Base-by-base conservation (phyloP, 2,888 invertebrate genomes). In the Stictocephala bisonia region DNA sequence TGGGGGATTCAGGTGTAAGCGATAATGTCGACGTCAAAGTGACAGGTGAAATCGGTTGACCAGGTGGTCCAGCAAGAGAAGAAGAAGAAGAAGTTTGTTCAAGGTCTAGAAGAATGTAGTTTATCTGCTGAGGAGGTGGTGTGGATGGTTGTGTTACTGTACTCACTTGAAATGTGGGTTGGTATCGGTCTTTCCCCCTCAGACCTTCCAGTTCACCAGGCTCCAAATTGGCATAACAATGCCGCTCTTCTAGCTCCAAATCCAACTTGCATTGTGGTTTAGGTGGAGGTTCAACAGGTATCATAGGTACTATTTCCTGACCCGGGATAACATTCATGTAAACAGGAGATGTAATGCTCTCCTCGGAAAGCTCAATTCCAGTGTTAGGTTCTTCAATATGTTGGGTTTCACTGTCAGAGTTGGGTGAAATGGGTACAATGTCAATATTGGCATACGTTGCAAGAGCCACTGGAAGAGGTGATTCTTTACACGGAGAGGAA, bases 21-120 rank as follows among this genome's bases (percentile, higher is more conserved):
- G 82, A 80, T 76, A 78, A 73, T 24, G 81, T 77, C 0, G 81
- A 58, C 11, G 77, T 71, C 9, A 71, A 50, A 13, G 68, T 71
- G 22, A 73, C 72, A 7, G 74, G 77, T 24, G 75, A 64, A 20
- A 71, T 53, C 3, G 75, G 77, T 35, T 71, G 67, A 72, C 73
- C 44, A n/a, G 40, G 40, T 2, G 76, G 68, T 44, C 73, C 72
- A 15, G 69, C 68, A 15, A 24, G 24, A 6, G 69, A 69, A 15
- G 69, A 69, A 4, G 58, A 58, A 20, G 72, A 72, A 0, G 76
- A 72, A 20, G 78, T 76, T 9, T 86, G 85, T 79, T 92, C 90
- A 80, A 95, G 87, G 83, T 94, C 94, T 77, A 95, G 85, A 77
- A 93, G 88, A 3, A 92, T 92, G 84, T 95, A 95, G 83, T 93